Conservation (phyloP, 1,140 invertebrate species). For the Drosophila nigrodunni region DNA sequence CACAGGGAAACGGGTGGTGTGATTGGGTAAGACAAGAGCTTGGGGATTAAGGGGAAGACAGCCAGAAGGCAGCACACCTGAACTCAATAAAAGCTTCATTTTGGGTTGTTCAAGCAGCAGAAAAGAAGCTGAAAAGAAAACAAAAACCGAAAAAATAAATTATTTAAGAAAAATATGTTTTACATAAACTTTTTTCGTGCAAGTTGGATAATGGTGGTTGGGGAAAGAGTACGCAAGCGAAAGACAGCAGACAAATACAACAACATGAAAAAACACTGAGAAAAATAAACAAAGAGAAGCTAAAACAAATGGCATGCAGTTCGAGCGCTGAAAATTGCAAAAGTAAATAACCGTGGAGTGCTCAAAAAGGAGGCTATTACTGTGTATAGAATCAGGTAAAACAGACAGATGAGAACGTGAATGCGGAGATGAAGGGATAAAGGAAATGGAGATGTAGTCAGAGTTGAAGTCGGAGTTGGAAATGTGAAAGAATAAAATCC, state of each 20-base stretch:
- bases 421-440: neutral
- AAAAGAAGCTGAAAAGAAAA: constrained; percentile 61
- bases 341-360: constrained; percentile 68
- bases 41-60: neutral
- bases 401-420: neutral
- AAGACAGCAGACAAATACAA: constrained; percentile 17
- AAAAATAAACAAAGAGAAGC: constrained; percentile 54
- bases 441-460: neutral
- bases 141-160: constrained; percentile 73
- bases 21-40: constrained; percentile 5
- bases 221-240: constrained; percentile 3
- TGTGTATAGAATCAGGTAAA: constrained; percentile 9
- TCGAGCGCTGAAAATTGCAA: constrained; percentile 80
- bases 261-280: constrained; percentile 21
- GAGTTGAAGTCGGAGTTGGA: neutral
- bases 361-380: constrained; percentile 12
- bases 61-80: constrained; percentile 58
- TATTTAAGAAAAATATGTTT: constrained; percentile 84
- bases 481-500: constrained; percentile 62
- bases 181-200: constrained; percentile 73
- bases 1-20: neutral
- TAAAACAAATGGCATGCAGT: constrained; percentile 80
- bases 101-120: constrained; percentile 80
- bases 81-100: constrained; percentile 83
- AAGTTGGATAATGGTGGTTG: constrained; percentile 21